These are phyloP conservation scores for Nerophis lumbriciformis DNA, from an alignment of 2,113 vertebrate species.

Conservation along the genomic window DNA sequence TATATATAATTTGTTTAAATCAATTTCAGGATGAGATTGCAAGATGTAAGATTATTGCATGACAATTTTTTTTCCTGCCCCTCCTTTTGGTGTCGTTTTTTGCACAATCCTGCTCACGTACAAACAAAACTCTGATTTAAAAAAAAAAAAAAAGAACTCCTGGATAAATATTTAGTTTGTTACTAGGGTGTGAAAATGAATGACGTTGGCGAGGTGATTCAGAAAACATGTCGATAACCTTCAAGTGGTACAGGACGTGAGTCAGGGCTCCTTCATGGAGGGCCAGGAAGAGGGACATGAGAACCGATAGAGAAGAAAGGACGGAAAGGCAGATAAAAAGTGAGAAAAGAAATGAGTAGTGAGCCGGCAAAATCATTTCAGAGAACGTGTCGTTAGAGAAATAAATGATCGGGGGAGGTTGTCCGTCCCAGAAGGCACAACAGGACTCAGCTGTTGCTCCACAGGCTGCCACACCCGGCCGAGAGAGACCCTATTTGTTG, in stretches of 20 bases:
- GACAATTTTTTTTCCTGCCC: background rate
- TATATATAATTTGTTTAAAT: too few species aligned
- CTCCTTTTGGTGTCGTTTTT: background rate
- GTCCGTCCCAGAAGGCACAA: constrained; percentile 56
- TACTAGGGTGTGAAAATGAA: background rate
- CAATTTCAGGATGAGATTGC: too few species aligned
- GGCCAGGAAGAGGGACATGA: constrained; percentile 22
- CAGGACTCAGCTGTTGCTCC: constrained; percentile 69
- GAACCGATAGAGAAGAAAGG: constrained; percentile 12
- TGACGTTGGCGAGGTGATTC: constrained; percentile 31
- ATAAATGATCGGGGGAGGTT: background rate
- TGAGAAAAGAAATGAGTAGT: background rate
- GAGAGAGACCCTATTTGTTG: constrained; percentile 59
- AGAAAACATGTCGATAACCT: constrained; percentile 34
- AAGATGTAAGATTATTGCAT: background rate
- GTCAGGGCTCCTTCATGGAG: constrained; percentile 2
- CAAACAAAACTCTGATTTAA: background rate
- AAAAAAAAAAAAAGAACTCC: background rate
- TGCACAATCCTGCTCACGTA: background rate
- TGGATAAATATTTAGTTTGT: constrained; percentile 3
- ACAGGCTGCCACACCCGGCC: constrained; percentile 65
- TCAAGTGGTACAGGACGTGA: constrained; percentile 53
- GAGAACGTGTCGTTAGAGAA: constrained; percentile 10
- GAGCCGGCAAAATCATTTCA: constrained; percentile 12
- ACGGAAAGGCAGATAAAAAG: background rate